phyloP scores from a whole-genome alignment of 64 coral and sea anemone genomes.

The Stichodactyla mertensii region DNA sequence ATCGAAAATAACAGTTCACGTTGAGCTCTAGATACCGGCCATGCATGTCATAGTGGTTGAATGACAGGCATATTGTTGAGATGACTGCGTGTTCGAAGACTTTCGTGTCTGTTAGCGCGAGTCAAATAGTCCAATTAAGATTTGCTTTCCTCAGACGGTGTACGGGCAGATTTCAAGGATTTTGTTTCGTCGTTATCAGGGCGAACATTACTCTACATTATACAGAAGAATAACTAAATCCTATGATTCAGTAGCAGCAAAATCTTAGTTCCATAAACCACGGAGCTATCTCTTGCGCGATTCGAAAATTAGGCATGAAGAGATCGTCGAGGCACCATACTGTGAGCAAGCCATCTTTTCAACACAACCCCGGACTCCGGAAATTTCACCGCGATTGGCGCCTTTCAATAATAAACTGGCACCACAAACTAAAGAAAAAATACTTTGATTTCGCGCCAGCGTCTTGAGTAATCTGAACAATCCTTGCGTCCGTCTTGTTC shows the following conservation, averaged over 20 bases:
- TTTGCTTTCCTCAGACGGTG: background rate
- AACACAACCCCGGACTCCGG: too few species aligned
- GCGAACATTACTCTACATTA: background rate
- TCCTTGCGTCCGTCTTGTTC: background rate
- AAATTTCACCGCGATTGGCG: too few species aligned
- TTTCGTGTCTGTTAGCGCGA: background rate
- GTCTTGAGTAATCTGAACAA: background rate
- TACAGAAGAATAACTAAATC: too few species aligned
- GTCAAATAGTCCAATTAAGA: background rate
- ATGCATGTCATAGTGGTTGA: background rate
- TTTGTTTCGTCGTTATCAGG: background rate
- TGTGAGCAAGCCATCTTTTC: too few species aligned
- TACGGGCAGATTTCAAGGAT: background rate
- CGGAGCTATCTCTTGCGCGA: too few species aligned
- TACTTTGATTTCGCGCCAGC: background rate
- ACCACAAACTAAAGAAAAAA: background rate
- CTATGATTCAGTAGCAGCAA: too few species aligned
- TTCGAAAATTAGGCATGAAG: too few species aligned
- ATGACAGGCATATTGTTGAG: background rate
- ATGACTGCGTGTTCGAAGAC: background rate
- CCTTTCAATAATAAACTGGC: background rate
- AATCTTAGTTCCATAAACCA: too few species aligned
- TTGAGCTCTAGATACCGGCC: background rate
- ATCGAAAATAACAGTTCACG: background rate
- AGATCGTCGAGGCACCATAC: too few species aligned